These are phyloP conservation scores for Ischnus inquisitorius DNA, from an alignment of 2,888 invertebrate species.

Conservation along the genomic window DNA sequence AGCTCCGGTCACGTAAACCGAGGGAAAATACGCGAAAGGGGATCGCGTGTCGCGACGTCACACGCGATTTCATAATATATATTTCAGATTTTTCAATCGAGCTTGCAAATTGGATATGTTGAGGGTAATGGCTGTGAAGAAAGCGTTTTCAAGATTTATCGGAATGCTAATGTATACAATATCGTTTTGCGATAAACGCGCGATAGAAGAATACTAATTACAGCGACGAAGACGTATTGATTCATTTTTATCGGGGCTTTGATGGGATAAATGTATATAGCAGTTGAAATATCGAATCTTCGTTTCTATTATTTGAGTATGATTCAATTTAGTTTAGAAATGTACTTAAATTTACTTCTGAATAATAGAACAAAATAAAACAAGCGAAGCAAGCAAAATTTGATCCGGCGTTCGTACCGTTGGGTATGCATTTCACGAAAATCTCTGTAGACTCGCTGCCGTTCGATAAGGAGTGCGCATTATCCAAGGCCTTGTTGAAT, in stretches of 20 bases:
- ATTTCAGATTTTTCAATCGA: neutral
- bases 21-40: neutral
- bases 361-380: too few relatives aligned
- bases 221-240: neutral
- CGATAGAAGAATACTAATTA: neutral
- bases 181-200: neutral
- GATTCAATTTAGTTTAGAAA: too few relatives aligned
- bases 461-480: neutral
- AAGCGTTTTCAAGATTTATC: neutral
- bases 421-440: too few relatives aligned
- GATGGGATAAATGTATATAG: too few relatives aligned
- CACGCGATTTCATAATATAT: conserved; percentile 5
- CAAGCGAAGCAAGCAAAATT: too few relatives aligned
- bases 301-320: too few relatives aligned
- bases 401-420: too few relatives aligned
- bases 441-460: neutral
- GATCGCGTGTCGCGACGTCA: conserved; percentile 31
- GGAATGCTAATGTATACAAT: neutral
- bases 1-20: conserved; percentile 31
- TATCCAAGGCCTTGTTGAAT: neutral
- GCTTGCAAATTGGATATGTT: neutral
- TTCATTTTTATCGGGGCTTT: neutral
- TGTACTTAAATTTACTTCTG: too few relatives aligned
- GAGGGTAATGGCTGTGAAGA: neutral
- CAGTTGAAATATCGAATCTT: too few relatives aligned